Conservation (phyloP, 2,797 vertebrate species). For the Siniperca undulata region DNA sequence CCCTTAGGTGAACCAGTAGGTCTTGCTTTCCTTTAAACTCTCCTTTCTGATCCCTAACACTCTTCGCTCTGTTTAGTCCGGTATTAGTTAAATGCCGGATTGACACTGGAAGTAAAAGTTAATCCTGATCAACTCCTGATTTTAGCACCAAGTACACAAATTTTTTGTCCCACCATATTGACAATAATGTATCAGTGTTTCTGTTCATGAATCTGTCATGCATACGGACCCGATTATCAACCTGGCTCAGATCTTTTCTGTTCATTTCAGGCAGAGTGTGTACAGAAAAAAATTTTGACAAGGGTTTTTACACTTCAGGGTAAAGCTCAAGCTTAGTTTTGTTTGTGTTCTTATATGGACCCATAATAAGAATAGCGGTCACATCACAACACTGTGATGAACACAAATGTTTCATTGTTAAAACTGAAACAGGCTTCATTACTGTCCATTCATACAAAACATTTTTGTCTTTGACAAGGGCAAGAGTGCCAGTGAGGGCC, state of each 20-base stretch:
- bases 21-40: conserved; percentile 91
- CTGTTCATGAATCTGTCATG: conserved; percentile 13
- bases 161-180: background rate
- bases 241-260: conserved; percentile 6
- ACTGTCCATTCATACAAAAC: background rate
- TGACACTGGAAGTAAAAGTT: conserved; percentile 33
- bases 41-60: conserved; percentile 54
- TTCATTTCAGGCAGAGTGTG: conserved; percentile 5
- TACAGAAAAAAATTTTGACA: background rate
- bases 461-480: conserved; percentile 3
- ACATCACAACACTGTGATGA: background rate
- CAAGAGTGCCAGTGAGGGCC: background rate
- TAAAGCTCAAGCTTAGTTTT: conserved; percentile 15
- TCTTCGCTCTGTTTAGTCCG: conserved; percentile 33
- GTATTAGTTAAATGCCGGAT: conserved; percentile 28
- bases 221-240: conserved; percentile 23
- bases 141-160: background rate
- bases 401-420: conserved; percentile 9
- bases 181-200: conserved; percentile 30
- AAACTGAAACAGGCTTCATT: background rate
- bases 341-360: conserved; percentile 4
- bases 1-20: conserved; percentile 99
- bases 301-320: background rate
- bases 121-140: conserved; percentile 36
- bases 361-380: background rate